phyloP scores from a whole-genome alignment of 2,113 vertebrate genomes.

The Gila orcuttii region DNA sequence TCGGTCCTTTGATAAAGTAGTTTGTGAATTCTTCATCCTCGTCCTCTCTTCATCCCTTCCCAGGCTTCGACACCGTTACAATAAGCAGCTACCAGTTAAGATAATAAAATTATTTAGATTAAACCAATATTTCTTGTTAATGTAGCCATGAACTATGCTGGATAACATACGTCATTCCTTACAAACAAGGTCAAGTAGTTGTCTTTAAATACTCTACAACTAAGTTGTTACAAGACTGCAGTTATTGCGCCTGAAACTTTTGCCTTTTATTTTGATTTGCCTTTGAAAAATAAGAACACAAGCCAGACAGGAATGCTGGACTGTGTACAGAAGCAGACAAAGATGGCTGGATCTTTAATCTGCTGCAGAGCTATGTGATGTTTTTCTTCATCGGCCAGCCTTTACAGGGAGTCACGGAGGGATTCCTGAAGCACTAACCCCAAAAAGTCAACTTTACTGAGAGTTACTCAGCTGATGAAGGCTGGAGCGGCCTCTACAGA shows the following conservation, averaged over 20 bases:
- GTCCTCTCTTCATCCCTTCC: too few species aligned
- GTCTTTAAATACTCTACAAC: not conserved
- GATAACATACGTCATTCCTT: not conserved
- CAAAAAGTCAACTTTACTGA: constrained; percentile 72
- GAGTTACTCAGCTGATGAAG: constrained; percentile 63
- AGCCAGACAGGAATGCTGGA: constrained; percentile 2
- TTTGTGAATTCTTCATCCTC: too few species aligned
- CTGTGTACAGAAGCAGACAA: not conserved
- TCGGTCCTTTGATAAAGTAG: too few species aligned
- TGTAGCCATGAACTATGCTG: not conserved
- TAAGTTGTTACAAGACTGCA: not conserved
- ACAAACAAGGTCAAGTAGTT: not conserved
- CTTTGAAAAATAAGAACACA: constrained; percentile 16
- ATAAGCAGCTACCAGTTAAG: not conserved
- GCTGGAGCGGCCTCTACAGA: constrained; percentile 58
- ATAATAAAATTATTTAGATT: not conserved
- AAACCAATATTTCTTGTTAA: not conserved
- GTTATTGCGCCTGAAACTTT: not conserved
- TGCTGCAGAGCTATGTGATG: constrained; percentile 23
- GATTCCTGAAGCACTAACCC: constrained; percentile 67
- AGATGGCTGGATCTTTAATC: constrained; percentile 31
- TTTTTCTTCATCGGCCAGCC: constrained; percentile 4
- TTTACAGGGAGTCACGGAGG: constrained; percentile 33
- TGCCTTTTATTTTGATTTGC: not conserved
- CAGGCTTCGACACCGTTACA: too few species aligned